Base-by-base conservation (phyloP, 2,888 invertebrate species). In the Ellobium chinense region DNA sequence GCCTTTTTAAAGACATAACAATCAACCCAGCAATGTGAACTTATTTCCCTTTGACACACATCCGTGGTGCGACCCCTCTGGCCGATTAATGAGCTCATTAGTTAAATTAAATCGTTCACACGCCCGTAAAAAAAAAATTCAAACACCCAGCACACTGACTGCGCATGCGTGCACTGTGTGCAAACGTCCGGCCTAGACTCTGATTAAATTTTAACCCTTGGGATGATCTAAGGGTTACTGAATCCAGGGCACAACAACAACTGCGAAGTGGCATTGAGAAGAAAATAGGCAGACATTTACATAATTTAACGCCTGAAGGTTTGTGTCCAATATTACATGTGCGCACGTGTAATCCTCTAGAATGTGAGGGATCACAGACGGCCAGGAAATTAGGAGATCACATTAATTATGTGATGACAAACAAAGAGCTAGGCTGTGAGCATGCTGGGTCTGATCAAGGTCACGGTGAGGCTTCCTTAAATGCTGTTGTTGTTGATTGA, bases 21-120 rank as follows among this genome's bases (percentile, higher is more conserved):
- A n/a, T n/a, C n/a, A n/a, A n/a, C n/a, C n/a, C n/a, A n/a, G n/a
- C n/a, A n/a, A n/a, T n/a, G n/a, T n/a, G n/a, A n/a, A n/a, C n/a
- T n/a, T n/a, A n/a, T n/a, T n/a, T n/a, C n/a, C n/a, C n/a, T n/a
- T n/a, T n/a, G n/a, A n/a, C n/a, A n/a, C n/a, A n/a, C n/a, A 69
- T 46, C 56, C 31, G 46, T 54, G 54, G 29, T 24, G 54, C 54
- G 46, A 69, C 54, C 54, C 69, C 56, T 29, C 21, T 54, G 69
- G 69, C 39, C 54, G 29, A 54, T 54, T 69, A 69, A 69, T 56
- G 69, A 54, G 54, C 69, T 69, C 69, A 69, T 69, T 54, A 31
- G 69, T 1, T n/a, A 54, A 69, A 69, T 54, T 54, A 69, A 31
- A 54, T 31, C 46, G 54, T 56, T 69, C 31, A 69, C 29, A 31